These are phyloP conservation scores for Aelia acuminata DNA, from an alignment of 2,888 invertebrate species.

Conservation along the genomic window DNA sequence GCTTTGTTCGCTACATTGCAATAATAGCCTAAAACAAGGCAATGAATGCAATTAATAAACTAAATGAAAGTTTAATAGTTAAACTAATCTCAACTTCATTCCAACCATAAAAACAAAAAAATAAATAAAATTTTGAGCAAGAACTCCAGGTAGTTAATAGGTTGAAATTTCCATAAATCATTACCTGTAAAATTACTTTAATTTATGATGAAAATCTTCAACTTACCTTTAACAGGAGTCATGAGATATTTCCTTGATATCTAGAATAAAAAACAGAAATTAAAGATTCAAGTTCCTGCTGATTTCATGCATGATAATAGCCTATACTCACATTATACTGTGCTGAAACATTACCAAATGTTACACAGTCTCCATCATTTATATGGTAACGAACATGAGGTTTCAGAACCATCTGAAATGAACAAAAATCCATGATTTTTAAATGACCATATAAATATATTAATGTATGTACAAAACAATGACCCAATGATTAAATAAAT, in stretches of 20 bases:
- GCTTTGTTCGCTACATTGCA: no score
- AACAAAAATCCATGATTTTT: no score
- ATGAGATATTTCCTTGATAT: background rate
- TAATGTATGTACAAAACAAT: no score
- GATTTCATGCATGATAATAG: background rate
- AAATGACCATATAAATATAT: no score
- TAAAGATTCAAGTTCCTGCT: background rate
- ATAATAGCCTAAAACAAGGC: no score
- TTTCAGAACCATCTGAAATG: constrained; percentile 67
- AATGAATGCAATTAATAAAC: no score
- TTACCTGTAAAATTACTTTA: background rate
- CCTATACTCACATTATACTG: constrained; percentile 64
- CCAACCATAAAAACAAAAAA: no score
- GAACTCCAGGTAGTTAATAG: no score
- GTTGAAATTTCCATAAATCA: background rate
- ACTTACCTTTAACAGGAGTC: constrained; percentile 38
- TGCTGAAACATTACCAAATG: constrained; percentile 68
- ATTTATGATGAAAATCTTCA: background rate
- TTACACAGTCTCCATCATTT: constrained; percentile 67
- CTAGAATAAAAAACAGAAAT: background rate
- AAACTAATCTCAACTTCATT: no score
- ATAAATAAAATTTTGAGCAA: background rate
- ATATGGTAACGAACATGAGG: constrained; percentile 68
- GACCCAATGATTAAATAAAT: no score
- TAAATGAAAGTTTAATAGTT: no score